A percentile compares a stretch with the other conserved stretches of the same genome.
Evolutionary conservation across 30 jellyfish, hydroid and myxozoan species (phyloP).

Genomic region (Hydractinia symbiolongicarpus): DNA sequence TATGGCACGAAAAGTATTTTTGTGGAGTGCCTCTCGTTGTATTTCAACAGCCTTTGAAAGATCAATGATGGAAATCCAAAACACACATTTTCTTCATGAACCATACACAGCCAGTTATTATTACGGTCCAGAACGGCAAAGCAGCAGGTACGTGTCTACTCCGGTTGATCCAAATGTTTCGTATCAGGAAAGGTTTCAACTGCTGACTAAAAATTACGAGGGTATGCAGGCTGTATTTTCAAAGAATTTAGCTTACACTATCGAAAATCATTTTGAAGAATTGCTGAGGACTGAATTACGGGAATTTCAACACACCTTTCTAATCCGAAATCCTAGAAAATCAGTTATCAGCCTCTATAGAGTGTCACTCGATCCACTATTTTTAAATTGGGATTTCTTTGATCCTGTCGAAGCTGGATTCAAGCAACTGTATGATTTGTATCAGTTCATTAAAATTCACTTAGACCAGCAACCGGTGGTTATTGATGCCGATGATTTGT

Average conservation of each 20-base stretch:
- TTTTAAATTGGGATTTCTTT: conserved; percentile 58
- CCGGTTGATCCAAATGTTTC: conserved; percentile 18
- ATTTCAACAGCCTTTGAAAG: conserved; percentile 81
- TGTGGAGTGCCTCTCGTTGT: conserved; percentile 77
- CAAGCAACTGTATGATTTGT: conserved; percentile 38
- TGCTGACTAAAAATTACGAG: conserved; percentile 33
- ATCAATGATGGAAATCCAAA: conserved; percentile 56
- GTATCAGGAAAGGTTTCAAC: conserved; percentile 25
- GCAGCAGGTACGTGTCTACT: conserved; percentile 44
- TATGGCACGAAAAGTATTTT: conserved; percentile 51
- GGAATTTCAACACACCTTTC: conserved; percentile 60
- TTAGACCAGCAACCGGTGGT: conserved; percentile 50
- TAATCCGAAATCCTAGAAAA: conserved; percentile 76
- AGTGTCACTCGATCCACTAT: conserved; percentile 49
- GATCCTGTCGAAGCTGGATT: conserved; percentile 60
- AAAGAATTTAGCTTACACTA: conserved; percentile 47
- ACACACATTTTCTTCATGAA: conserved; percentile 61
- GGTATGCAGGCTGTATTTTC: conserved; percentile 31
- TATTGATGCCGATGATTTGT: conserved; percentile 77
- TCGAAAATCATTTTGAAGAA: conserved; percentile 43
- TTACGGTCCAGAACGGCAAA: conserved; percentile 71
- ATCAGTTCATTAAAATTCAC: conserved; percentile 27
- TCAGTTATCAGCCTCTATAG: conserved; percentile 58
- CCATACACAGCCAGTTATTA: conserved; percentile 55
- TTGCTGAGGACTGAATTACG: conserved; percentile 35